Base-by-base conservation (phyloP, 2,797 vertebrate genomes). In the Hydrophis major region DNA sequence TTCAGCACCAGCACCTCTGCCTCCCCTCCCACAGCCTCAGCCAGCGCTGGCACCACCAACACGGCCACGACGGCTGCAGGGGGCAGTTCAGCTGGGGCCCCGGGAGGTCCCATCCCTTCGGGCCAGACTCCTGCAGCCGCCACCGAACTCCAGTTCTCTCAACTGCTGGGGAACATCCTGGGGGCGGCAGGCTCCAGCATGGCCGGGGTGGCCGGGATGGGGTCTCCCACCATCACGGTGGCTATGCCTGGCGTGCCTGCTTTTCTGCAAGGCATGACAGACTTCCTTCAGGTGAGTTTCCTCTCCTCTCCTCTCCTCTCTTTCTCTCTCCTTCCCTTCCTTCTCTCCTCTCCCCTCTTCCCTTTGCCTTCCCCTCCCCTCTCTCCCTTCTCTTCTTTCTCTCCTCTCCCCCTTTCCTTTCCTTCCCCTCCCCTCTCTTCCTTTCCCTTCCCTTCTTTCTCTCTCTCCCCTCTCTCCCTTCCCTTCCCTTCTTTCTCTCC, bases 221-320 rank as follows among this genome's bases (percentile, higher is more conserved):
- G 98, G 13, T 97, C 97, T 10, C 98, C 99, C 4, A 98, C 98
- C 7, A 98, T 99, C 94, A 98, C 98, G 0, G 98, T 99, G 94
- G 98, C 98, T 0, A 98, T 98, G 93, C 98, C 99, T 0, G 98
- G 98, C 0, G 98, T 99, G 28, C 98, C 99, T 0, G 97, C 98
- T 32, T 98, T 99, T 95, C 98, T 99, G 90, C 98, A 99, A 95
- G 99, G 98, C 93, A 97, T 99, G 97, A 98, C 97, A 2, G 98
- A 99, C 47, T 98, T 99, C 94, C 97, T 99, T 95, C 99, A 99
- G 98, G 99, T 99, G 83, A 96, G 96, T 87, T 32, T 60, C 25
- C 22, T 8, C 25, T 3, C 5, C 8, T 4, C 2, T 0, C 25
- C 3, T 11, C 60, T 1, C 25, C 1, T 56, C 57, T 59, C 22